A percentile compares a stretch with the other conserved stretches of the same genome.
Evolutionary conservation across 2,888 invertebrate species (phyloP).

Genomic region (Drosophila lutescens): DNA sequence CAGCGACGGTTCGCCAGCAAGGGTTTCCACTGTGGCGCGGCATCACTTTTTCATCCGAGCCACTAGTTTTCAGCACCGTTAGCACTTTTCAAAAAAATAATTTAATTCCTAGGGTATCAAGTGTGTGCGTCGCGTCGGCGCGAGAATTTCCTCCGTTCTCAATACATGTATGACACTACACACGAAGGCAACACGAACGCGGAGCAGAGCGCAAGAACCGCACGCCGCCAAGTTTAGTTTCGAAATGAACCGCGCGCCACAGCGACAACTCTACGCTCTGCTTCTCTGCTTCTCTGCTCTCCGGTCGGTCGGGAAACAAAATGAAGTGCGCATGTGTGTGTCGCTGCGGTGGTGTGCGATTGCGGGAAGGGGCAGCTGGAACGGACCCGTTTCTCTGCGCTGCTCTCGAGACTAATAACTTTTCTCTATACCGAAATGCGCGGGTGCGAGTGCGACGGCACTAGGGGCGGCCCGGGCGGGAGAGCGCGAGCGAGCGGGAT

Average conservation of each 20-base stretch:
- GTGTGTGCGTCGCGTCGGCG: conserved; percentile 27
- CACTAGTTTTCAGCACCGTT: conserved; percentile 5
- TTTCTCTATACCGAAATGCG: conserved; percentile 68
- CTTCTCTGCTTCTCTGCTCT: no score
- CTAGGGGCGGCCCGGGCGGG: conserved; percentile 9
- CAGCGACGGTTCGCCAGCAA: conserved; percentile 27
- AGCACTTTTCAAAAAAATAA: conserved; percentile 3
- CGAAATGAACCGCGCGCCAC: conserved; percentile 15
- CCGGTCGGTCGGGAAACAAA: conserved; percentile 57
- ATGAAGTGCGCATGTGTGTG: conserved; percentile 69
- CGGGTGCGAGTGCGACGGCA: conserved; percentile 53
- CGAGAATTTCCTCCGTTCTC: conserved; percentile 15
- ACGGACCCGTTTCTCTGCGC: conserved; percentile 61
- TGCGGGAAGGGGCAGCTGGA: conserved; percentile 37
- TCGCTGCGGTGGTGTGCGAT: conserved; percentile 48
- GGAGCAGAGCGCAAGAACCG: conserved; percentile 13
- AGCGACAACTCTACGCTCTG: conserved; percentile 60
- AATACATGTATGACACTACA: neutral
- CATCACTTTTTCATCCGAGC: conserved; percentile 15
- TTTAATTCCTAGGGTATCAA: conserved; percentile 4
- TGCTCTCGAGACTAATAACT: conserved; percentile 33
- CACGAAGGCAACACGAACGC: conserved; percentile 8
- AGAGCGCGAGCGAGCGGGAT: conserved; percentile 42
- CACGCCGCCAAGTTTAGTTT: conserved; percentile 17
- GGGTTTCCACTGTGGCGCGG: conserved; percentile 13